These are phyloP conservation scores for Trichomalopsis sarcophagae DNA, from an alignment of 1,140 invertebrate species.

Conservation along the genomic window DNA sequence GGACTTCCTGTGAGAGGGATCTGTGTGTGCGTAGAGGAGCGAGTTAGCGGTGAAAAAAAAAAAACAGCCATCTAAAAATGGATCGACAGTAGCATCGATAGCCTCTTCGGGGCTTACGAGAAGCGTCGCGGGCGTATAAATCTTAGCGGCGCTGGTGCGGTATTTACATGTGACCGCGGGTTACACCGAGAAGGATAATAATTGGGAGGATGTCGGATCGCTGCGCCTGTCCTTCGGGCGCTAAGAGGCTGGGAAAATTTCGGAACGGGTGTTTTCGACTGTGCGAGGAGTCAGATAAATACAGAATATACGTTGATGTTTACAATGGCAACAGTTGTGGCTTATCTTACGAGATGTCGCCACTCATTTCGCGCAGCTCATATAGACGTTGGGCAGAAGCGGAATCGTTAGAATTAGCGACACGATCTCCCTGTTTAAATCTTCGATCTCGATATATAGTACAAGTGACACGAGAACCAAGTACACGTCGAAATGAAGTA, in stretches of 20 bases:
- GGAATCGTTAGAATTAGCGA: too few species aligned
- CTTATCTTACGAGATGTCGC: too few species aligned
- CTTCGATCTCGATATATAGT: too few species aligned
- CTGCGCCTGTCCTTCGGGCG: neutral
- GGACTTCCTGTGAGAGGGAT: neutral
- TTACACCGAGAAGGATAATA: neutral
- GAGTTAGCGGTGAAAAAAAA: conserved; percentile 31
- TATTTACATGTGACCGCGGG: neutral
- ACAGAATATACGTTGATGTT: too few species aligned
- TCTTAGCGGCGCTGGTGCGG: neutral
- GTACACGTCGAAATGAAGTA: too few species aligned
- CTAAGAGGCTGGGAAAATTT: neutral
- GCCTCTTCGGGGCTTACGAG: neutral
- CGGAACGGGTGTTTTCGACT: too few species aligned
- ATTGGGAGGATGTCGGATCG: neutral
- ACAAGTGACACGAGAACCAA: too few species aligned
- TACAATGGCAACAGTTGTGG: too few species aligned
- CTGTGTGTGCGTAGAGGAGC: neutral
- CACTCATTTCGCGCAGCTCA: too few species aligned
- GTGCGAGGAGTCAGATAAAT: too few species aligned
- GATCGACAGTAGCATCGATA: neutral
- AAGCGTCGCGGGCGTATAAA: neutral
- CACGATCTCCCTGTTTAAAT: too few species aligned
- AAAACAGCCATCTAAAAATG: conserved; percentile 25
- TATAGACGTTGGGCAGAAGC: too few species aligned